Percentiles rank a stretch among this genome's conserved stretches.
Evolutionary conservation across 2,888 invertebrate species (phyloP).

Genomic region (Ptychoptera albimana): DNA sequence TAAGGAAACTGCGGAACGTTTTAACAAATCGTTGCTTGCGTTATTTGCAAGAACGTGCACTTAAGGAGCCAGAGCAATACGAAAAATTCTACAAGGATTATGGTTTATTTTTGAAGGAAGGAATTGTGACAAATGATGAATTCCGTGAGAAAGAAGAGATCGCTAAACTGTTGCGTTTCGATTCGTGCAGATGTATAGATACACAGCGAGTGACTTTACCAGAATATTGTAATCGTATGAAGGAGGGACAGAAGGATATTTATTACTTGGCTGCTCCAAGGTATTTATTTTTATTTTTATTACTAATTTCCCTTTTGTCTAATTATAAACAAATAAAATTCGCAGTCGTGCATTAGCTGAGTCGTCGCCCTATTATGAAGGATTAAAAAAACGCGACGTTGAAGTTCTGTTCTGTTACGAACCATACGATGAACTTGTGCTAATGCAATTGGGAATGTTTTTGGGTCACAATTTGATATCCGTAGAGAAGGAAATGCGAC

Average conservation of each 20-base stretch:
- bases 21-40: conserved; percentile 69
- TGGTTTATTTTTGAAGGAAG: conserved; percentile 86
- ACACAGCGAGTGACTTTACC: conserved; percentile 60
- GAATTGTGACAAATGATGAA: conserved; percentile 73
- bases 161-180: conserved; percentile 76
- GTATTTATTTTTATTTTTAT: conserved; percentile 38
- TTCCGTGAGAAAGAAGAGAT: conserved; percentile 80
- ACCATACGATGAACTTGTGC: conserved; percentile 89
- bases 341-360: conserved; percentile 78
- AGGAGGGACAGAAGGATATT: conserved; percentile 67
- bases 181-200: conserved; percentile 62
- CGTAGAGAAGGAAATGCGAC: conserved; percentile 85
- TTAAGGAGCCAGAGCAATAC: conserved; percentile 68
- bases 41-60: conserved; percentile 70
- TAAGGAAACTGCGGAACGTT: conserved; percentile 65
- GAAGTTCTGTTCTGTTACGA: conserved; percentile 95
- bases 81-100: conserved; percentile 83
- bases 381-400: conserved; percentile 67
- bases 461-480: conserved; percentile 61
- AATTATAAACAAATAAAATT: conserved; percentile 16
- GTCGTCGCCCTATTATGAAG: conserved; percentile 89
- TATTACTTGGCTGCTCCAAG: conserved; percentile 82
- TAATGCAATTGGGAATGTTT: conserved; percentile 70
- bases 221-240: conserved; percentile 65
- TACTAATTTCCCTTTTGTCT: not conserved